phyloP scores from a whole-genome alignment of 2,888 invertebrate species.

The Tenthredo livida region DNA sequence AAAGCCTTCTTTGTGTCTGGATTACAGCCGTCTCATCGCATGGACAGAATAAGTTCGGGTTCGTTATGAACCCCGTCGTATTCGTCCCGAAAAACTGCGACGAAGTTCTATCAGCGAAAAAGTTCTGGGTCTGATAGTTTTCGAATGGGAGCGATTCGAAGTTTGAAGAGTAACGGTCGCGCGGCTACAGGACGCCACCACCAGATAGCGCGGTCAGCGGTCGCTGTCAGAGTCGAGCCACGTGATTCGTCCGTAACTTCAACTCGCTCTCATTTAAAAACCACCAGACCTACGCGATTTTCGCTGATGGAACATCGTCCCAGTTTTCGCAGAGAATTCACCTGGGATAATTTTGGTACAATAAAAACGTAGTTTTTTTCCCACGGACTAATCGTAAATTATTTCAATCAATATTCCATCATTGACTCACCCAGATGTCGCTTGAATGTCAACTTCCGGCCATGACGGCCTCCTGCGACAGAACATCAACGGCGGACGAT shows the following conservation, averaged over 20 bases:
- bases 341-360: background rate
- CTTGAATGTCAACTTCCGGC: conserved; percentile 92
- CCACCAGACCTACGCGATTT: background rate
- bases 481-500: conserved; percentile 86
- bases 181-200: background rate
- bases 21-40: background rate
- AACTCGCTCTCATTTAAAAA: background rate
- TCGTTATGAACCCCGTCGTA: background rate
- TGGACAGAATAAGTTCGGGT: background rate
- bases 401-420: background rate
- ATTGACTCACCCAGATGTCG: conserved; percentile 88
- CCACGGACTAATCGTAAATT: background rate
- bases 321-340: background rate
- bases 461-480: conserved; percentile 89
- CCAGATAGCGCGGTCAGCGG: background rate
- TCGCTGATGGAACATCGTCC: background rate
- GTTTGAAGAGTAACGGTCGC: background rate
- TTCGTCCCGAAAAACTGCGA: background rate
- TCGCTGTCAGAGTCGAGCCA: background rate
- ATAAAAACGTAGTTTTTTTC: background rate
- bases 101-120: background rate
- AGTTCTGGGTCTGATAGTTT: background rate
- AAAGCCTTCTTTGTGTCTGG: background rate
- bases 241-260: background rate
- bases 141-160: background rate